Base-by-base conservation (phyloP, 2,888 invertebrate species). In the Drosophila infuscata region DNA sequence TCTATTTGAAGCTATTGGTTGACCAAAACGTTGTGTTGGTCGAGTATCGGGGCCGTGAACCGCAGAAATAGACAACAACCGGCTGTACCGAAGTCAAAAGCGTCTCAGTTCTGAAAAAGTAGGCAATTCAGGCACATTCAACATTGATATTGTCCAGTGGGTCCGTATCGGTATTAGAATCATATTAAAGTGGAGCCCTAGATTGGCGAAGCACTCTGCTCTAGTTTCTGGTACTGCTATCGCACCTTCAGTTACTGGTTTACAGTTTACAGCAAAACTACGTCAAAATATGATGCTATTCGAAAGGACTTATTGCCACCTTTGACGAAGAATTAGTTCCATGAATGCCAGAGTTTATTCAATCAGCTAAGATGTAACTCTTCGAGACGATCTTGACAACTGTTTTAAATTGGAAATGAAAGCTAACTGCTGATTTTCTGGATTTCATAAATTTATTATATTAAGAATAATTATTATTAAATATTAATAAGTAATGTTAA, bases 1-100 rank as follows among this genome's bases (percentile, higher is more conserved):
- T 81, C 43, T 56, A 76, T 3, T 57, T 86, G 57, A 81, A 83
- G 35, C 60, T 83, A 15, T 56, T 83, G 58, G n/a, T 79, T 15
- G 65, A 58, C 36, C 52, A 59, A 41, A 80, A 56, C 35, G 69
- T 70, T 17, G 56, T 80, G 36, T 51, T 83, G 33, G 83, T 82
- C 17, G 74, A 83, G 52, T 46, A 62, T 58, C 75, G 74, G 5
- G 70, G 66, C 4, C 56, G 29, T 0, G 81, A 80, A 20, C 54
- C 86, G 15, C 71, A 6, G 35, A 48, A 8, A 20, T 29, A 20
- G 49, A 17, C 20, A 46, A n/a, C 5, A 2, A 29, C 0, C 35
- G 25, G 35, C 2, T 3, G 9, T 57, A 46, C 1, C 33, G 25
- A 3, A 38, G 1, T 15, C 11, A n/a, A 17, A 12, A 11, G 46